Conservation (phyloP, 2,113 vertebrate species). For the Tychaedon coryphoeus region DNA sequence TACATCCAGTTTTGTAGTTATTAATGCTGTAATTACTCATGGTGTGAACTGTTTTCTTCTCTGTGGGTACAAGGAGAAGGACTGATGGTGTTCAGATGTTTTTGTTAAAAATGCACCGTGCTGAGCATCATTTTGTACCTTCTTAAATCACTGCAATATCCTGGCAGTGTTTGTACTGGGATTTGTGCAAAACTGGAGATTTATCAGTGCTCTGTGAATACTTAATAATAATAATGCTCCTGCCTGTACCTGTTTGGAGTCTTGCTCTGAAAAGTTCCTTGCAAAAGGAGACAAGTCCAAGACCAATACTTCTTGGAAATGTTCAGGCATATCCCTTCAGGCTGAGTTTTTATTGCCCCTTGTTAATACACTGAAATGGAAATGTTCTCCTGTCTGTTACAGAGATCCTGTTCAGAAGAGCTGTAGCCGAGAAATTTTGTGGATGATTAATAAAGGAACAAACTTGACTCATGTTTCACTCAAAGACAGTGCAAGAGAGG, state of each 20-base stretch:
- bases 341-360: not conserved
- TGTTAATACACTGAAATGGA: not conserved
- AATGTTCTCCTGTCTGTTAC: not conserved
- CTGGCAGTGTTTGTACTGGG: not conserved
- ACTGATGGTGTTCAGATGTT: not conserved
- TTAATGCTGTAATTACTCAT: not conserved
- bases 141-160: not conserved
- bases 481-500: fast-evolving
- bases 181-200: not conserved
- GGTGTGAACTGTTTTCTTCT: not conserved
- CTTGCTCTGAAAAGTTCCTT: not conserved
- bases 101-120: not conserved
- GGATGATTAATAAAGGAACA: not conserved
- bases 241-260: not conserved
- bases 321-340: not conserved
- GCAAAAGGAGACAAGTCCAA: not conserved
- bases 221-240: not conserved
- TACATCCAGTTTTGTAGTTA: not conserved
- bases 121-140: not conserved
- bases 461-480: not conserved
- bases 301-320: not conserved
- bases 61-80: not conserved
- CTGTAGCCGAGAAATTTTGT: not conserved
- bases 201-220: not conserved
- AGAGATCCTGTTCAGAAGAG: not conserved